Conservation (phyloP, 2,888 invertebrate genomes). For the Apodemia mormo region DNA sequence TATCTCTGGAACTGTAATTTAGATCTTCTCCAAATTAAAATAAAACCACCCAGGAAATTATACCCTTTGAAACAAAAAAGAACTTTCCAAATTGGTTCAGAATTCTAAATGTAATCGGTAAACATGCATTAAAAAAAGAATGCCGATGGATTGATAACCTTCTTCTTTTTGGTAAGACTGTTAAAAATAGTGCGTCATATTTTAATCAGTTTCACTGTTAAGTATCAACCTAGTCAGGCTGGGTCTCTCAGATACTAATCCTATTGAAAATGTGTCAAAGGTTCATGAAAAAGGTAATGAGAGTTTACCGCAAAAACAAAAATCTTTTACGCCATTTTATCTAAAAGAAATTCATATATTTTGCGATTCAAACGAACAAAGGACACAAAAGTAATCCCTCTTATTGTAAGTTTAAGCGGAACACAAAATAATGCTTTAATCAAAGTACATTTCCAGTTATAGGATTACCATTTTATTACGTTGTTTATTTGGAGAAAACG, state of each 20-base stretch:
- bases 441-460: constrained; percentile 19
- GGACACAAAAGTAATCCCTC: constrained; percentile 17
- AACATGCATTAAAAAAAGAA: too few species aligned
- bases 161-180: too few species aligned
- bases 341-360: constrained; percentile 3
- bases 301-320: not conserved
- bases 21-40: too few species aligned
- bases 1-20: too few species aligned
- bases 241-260: not conserved
- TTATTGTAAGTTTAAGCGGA: constrained; percentile 22
- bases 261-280: not conserved
- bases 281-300: not conserved
- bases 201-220: too few species aligned
- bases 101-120: too few species aligned
- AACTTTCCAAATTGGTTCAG: too few species aligned
- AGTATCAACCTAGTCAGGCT: not conserved
- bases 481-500: constrained; percentile 22
- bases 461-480: constrained; percentile 26
- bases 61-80: too few species aligned
- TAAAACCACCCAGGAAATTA: too few species aligned
- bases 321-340: constrained; percentile 4
- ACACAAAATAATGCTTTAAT: constrained; percentile 25
- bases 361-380: constrained; percentile 15
- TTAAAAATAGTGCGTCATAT: too few species aligned
- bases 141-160: too few species aligned